phyloP scores from a whole-genome alignment of 2,113 vertebrate genomes.

The Thomomys bottae region DNA sequence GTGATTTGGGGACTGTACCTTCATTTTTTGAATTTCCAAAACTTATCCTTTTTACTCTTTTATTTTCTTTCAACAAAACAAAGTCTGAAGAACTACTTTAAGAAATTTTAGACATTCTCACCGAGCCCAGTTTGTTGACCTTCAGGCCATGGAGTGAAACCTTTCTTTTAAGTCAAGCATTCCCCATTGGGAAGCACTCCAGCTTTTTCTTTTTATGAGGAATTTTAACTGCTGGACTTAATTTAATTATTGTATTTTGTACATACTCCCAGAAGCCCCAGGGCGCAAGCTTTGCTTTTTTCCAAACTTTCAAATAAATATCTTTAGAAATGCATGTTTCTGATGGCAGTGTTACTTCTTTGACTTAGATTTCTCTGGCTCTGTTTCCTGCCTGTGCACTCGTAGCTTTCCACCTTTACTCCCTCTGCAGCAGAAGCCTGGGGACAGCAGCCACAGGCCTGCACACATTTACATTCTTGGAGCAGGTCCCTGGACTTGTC shows the following conservation, averaged over 20 bases:
- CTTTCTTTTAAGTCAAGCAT: constrained; percentile 79
- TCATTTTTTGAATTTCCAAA: constrained; percentile 72
- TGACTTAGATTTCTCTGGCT: constrained; percentile 1
- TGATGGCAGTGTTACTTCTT: constrained; percentile 31
- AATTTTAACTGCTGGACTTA: constrained; percentile 82
- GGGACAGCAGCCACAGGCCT: fast-evolving
- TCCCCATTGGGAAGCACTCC: constrained; percentile 78
- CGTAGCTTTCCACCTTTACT: not conserved
- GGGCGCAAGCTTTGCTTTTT: constrained; percentile 71
- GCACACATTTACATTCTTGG: not conserved
- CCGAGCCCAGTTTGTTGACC: constrained; percentile 72
- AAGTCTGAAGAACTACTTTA: constrained; percentile 66
- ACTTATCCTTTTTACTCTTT: constrained; percentile 68
- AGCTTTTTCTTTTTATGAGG: constrained; percentile 78
- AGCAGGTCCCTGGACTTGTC: not conserved
- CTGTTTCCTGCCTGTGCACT: not conserved
- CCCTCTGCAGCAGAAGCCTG: not conserved
- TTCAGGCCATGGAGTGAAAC: constrained; percentile 73
- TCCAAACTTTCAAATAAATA: constrained; percentile 76
- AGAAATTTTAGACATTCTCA: constrained; percentile 77
- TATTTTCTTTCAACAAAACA: constrained; percentile 79
- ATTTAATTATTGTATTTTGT: constrained; percentile 83
- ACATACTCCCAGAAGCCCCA: constrained; percentile 70
- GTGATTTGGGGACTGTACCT: constrained; percentile 63
- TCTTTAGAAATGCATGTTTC: constrained; percentile 60